Evolutionary conservation across 2,888 invertebrate genomes (phyloP), one percentile per base, ranked within the genome.

Genomic region (Megastigmus dorsalis): DNA sequence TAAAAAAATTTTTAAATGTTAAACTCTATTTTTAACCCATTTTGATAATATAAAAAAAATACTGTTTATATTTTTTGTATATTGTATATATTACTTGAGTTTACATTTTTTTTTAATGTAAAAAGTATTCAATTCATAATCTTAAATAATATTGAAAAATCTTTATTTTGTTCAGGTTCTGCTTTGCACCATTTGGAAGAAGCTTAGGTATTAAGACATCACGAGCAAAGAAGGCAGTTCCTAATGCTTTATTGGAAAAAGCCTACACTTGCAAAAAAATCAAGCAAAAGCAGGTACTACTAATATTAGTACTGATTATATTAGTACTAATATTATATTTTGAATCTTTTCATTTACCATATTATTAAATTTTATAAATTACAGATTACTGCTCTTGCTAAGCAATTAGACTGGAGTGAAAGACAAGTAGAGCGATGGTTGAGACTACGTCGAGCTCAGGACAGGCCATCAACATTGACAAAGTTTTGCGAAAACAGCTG

Each of bases 401-500:
- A 97, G 87, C 95, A 95, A 87, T 88, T 95, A 81, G 96, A 96
- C 88, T 91, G 94, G 92, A 91, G 92, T 20, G 95, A 95, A 86
- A 91, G 97, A 69, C 95, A 97, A 88, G 94, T 97, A 75, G 96
- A 97, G 86, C 90, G 97, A 80, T 98, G 97, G 97, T 92, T 97
- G 89, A 91, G 97, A 79, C 90, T 94, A 73, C 91, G 97, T 68
- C 91, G 94, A 79, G 93, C 94, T 65, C 95, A 95, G 88, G 95
- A 95, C 83, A 96, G 94, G 86, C 97, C 97, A 0, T 95, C 96
- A 23, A 95, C 94, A 3, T 90, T 97, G 81, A 93, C 93, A 57
- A 97, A 97, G 88, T 98, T 98, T 89, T 94, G 95, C 85, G 97
- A 98, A 89, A 96, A 95, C 85, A 92, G 92, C 76, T 98, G 97